phyloP scores from a whole-genome alignment of 2,888 invertebrate species.

The Panopea generosa region DNA sequence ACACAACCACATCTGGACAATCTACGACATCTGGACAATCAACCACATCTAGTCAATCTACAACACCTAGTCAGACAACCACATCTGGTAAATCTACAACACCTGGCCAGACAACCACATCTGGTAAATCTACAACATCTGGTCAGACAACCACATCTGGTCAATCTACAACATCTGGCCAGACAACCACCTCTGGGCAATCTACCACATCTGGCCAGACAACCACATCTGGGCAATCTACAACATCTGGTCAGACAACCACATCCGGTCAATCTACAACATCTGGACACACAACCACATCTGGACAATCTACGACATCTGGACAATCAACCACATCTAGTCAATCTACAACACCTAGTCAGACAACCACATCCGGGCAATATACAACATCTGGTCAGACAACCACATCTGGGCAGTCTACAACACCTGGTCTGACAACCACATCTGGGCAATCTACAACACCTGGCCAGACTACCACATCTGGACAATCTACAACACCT shows the following conservation, averaged over 20 bases:
- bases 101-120: too few species aligned
- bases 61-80: not conserved
- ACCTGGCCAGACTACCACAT: not conserved
- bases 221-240: not conserved
- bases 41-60: not conserved
- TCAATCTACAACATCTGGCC: conserved; percentile 4
- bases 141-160: not conserved
- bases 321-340: too few species aligned
- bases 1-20: not conserved
- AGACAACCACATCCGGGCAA: not conserved
- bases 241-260: conserved; percentile 1
- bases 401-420: conserved; percentile 4
- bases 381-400: not conserved
- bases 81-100: conserved; percentile 7
- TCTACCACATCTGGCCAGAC: conserved; percentile 1
- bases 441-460: conserved; percentile 2
- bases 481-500: conserved; percentile 4
- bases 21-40: conserved; percentile 1
- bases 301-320: not conserved
- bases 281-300: conserved; percentile 5
- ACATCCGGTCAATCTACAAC: conserved; percentile 7
- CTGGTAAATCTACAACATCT: conserved; percentile 6
- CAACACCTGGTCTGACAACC: conserved; percentile 6
- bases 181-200: not conserved
- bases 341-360: too few species aligned